These are phyloP conservation scores for Eufriesea mexicana DNA, from an alignment of 1,140 invertebrate genomes.

Conservation along the genomic window DNA sequence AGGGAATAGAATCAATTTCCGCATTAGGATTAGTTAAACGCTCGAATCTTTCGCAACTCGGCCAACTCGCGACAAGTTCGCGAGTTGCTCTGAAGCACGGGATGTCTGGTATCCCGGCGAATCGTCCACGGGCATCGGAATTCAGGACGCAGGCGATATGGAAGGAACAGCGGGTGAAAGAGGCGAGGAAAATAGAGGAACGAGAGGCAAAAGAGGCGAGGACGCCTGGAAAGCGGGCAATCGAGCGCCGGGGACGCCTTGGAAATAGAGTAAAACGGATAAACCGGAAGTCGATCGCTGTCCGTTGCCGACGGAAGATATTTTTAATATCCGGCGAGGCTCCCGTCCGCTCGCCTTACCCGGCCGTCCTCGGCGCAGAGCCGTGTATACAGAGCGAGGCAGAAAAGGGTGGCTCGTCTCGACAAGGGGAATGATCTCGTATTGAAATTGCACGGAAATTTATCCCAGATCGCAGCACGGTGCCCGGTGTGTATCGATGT, in stretches of 20 bases:
- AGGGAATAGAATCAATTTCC: slow-evolving; percentile 13
- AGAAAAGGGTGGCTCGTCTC: slow-evolving; percentile 6
- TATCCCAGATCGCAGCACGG: slow-evolving; percentile 9
- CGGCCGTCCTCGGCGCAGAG: background rate
- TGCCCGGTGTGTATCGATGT: slow-evolving; percentile 5
- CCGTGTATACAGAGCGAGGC: background rate
- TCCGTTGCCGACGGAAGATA: slow-evolving; percentile 68
- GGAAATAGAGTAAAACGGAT: slow-evolving; percentile 57
- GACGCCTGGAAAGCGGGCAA: slow-evolving; percentile 21
- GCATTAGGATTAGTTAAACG: slow-evolving; percentile 10
- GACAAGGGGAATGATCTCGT: slow-evolving; percentile 46
- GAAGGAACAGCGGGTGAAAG: background rate
- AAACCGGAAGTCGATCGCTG: slow-evolving; percentile 71
- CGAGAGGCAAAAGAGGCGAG: background rate
- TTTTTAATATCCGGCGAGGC: slow-evolving; percentile 76
- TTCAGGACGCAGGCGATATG: too few species aligned
- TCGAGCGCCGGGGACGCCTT: slow-evolving; percentile 36
- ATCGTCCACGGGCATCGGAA: background rate
- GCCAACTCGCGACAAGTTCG: background rate
- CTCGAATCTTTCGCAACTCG: slow-evolving; percentile 1
- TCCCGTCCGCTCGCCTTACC: slow-evolving; percentile 36
- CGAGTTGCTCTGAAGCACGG: too few species aligned
- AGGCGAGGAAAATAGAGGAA: background rate
- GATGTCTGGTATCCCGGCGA: too few species aligned
- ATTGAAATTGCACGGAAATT: slow-evolving; percentile 68